A percentile compares a stretch with the other conserved stretches of the same genome.
These are phyloP conservation scores for Bombylius major DNA, from an alignment of 2,888 invertebrate genomes.

Conservation along the genomic window DNA sequence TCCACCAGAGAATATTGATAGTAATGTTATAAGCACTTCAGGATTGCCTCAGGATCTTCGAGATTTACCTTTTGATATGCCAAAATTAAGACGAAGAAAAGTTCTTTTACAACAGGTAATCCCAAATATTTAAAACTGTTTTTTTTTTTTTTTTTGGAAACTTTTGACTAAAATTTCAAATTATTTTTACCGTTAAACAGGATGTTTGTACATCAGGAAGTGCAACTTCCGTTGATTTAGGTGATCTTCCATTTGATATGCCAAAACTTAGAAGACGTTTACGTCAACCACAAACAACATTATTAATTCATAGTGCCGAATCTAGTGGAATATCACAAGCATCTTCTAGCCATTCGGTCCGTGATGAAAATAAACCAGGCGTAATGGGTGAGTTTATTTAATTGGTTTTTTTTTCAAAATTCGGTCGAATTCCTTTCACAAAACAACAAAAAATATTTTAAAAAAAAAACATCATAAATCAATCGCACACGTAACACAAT, in stretches of 20 bases:
- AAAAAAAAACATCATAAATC: no score
- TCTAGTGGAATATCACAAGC: conserved; percentile 63
- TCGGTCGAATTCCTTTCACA: background rate
- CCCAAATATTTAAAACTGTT: background rate
- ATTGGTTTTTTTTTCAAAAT: background rate
- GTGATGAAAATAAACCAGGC: conserved; percentile 51
- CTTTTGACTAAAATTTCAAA: background rate
- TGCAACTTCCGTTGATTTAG: conserved; percentile 61
- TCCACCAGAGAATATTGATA: conserved; percentile 37
- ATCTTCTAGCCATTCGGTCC: conserved; percentile 69
- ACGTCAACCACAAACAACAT: conserved; percentile 37
- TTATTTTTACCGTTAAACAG: conserved; percentile 15
- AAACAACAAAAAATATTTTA: background rate
- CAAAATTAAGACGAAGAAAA: conserved; percentile 62
- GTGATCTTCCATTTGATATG: conserved; percentile 83
- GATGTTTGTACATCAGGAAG: conserved; percentile 54
- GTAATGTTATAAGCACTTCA: conserved; percentile 28
- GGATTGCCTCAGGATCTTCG: conserved; percentile 54
- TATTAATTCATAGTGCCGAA: conserved; percentile 45
- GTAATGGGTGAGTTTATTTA: conserved; percentile 33
- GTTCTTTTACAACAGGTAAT: conserved; percentile 47
- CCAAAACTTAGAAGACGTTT: conserved; percentile 70
- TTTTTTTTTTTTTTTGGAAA: no score
- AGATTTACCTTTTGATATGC: conserved; percentile 83
- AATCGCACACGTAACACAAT: no score